Evolutionary conservation across 2,888 invertebrate species (phyloP).

Genomic region (Arge pagana): DNA sequence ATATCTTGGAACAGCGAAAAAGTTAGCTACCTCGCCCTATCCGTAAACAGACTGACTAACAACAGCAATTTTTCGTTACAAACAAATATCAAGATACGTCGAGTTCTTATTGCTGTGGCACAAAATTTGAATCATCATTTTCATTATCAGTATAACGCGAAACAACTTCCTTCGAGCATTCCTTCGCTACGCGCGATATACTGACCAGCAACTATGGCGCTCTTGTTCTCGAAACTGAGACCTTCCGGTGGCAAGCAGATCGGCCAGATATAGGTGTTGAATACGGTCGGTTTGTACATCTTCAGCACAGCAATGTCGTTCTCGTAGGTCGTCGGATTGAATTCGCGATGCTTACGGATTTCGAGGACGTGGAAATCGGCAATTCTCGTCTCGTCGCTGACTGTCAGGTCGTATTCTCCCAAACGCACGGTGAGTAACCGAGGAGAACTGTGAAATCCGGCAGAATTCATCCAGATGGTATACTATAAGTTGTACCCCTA

Average conservation of each 20-base stretch:
- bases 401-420: constrained; percentile 80
- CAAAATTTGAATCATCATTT: no score
- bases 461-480: no score
- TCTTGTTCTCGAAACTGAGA: constrained; percentile 65
- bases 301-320: constrained; percentile 80
- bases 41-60: no score
- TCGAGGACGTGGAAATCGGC: constrained; percentile 71
- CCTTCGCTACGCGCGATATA: background rate
- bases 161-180: background rate
- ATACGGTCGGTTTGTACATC: constrained; percentile 68
- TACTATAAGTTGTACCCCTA: no score
- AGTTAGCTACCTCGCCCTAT: no score
- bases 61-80: no score
- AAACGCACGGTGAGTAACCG: no score
- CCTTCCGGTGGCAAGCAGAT: constrained; percentile 78
- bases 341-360: constrained; percentile 71
- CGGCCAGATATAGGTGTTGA: constrained; percentile 82
- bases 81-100: no score
- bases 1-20: no score
- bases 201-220: constrained; percentile 70
- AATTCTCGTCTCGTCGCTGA: constrained; percentile 70
- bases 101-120: no score
- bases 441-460: no score
- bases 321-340: constrained; percentile 69
- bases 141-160: no score